Conservation (phyloP, 2,888 invertebrate genomes). For the Shargacucullia verbasci region DNA sequence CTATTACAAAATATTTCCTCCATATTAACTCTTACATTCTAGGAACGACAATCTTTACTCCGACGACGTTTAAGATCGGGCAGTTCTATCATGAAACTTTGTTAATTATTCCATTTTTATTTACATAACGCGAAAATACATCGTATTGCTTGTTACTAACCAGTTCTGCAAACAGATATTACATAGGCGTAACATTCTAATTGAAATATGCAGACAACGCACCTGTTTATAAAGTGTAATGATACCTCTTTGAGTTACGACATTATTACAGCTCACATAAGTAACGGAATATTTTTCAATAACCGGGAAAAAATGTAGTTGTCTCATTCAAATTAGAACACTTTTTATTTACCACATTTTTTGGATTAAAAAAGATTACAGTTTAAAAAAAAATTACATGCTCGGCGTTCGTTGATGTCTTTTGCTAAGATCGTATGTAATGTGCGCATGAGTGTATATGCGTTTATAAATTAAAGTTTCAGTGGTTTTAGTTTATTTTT, state of each 20-base stretch:
- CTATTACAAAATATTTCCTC: no score
- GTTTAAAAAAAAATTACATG: conserved; percentile 2
- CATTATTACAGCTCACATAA: conserved; percentile 10
- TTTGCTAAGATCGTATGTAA: conserved; percentile 52
- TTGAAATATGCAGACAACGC: conserved; percentile 9
- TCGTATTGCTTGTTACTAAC: conserved; percentile 7
- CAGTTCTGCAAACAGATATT: conserved; percentile 19
- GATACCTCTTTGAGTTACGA: conserved; percentile 17
- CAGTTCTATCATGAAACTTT: background rate
- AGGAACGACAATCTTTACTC: no score
- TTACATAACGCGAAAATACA: conserved; percentile 31
- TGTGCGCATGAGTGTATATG: conserved; percentile 32
- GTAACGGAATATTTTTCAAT: conserved; percentile 1
- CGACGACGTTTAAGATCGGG: background rate
- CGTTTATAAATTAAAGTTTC: no score
- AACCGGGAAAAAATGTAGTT: no score
- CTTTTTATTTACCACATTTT: no score
- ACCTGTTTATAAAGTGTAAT: conserved; percentile 2
- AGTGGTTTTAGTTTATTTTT: no score
- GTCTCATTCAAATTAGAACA: no score
- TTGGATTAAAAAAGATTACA: no score
- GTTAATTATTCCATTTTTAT: conserved; percentile 7
- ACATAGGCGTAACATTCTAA: conserved; percentile 24
- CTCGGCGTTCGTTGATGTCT: conserved; percentile 68
- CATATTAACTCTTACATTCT: no score